These are phyloP conservation scores for Opisthocomus hoazin DNA, from an alignment of 2,113 vertebrate species.

Conservation along the genomic window DNA sequence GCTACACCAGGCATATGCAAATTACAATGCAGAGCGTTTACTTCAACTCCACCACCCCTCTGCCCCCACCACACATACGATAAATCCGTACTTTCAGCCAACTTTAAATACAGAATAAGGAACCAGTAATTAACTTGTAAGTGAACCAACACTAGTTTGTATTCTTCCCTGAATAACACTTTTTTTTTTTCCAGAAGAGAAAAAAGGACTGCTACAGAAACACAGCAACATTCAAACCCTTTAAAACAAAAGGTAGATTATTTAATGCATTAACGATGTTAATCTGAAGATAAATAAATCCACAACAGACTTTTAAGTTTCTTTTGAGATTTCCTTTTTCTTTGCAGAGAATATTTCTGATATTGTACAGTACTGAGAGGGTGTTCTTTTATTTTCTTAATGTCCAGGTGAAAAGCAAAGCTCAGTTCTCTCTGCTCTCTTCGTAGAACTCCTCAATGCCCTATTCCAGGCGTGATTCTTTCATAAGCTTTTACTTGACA, in stretches of 20 bases:
- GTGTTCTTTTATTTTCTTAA: conserved; percentile 66
- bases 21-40: background rate
- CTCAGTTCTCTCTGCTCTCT: conserved; percentile 66
- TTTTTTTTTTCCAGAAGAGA: background rate
- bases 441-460: conserved; percentile 38
- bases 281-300: conserved; percentile 82
- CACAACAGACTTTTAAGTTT: conserved; percentile 76
- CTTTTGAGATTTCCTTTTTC: conserved; percentile 69
- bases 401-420: conserved; percentile 68
- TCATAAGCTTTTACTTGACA: conserved; percentile 59
- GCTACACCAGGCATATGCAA: background rate
- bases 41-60: background rate
- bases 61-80: background rate
- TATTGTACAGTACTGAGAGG: conserved; percentile 73
- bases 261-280: conserved; percentile 77
- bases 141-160: conserved; percentile 12
- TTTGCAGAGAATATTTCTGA: conserved; percentile 72
- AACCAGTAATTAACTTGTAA: conserved; percentile 8
- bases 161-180: conserved; percentile 50
- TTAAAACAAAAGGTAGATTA: conserved; percentile 79
- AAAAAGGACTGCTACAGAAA: conserved; percentile 62
- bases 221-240: conserved; percentile 68
- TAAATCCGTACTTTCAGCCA: conserved; percentile 26
- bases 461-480: conserved; percentile 54
- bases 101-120: conserved; percentile 36